Conservation (phyloP, 2,888 invertebrate genomes). For the Drosophila nr. fundita region DNA sequence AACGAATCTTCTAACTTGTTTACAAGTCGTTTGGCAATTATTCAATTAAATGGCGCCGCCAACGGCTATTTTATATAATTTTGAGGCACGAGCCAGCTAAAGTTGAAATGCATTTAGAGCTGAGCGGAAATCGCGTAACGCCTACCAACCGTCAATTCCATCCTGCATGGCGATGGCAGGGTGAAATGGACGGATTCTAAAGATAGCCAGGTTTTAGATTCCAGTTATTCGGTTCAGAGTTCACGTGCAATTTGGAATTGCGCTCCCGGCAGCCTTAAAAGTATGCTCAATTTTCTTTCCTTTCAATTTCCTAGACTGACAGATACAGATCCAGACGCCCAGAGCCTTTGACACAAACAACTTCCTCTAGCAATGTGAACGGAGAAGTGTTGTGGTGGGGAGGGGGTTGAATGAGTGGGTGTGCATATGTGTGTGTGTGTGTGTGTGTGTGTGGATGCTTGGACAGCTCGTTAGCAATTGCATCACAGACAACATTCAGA, state of each 20-base stretch:
- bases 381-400: not conserved
- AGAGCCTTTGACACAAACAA: constrained; percentile 66
- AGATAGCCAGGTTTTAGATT: not conserved
- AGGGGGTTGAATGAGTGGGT: not conserved
- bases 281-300: constrained; percentile 63
- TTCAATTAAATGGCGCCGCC: constrained; percentile 70
- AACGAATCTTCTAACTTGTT: constrained; percentile 58
- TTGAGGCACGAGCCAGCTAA: constrained; percentile 44
- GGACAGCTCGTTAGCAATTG: constrained; percentile 64
- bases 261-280: constrained; percentile 46
- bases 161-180: not conserved
- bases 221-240: constrained; percentile 14
- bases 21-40: constrained; percentile 76
- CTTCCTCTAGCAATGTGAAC: constrained; percentile 39
- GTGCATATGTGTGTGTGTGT: not conserved
- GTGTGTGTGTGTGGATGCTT: constrained; percentile 5
- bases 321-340: constrained; percentile 34
- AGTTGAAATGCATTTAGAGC: constrained; percentile 62
- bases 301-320: constrained; percentile 69
- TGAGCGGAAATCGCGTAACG: constrained; percentile 65
- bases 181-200: not conserved
- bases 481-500: constrained; percentile 44
- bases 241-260: constrained; percentile 41
- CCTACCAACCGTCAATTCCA: constrained; percentile 4
- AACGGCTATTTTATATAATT: constrained; percentile 58